Evolutionary conservation across 1,140 invertebrate genomes (phyloP).

Genomic region (Tetramorium alpestre): DNA sequence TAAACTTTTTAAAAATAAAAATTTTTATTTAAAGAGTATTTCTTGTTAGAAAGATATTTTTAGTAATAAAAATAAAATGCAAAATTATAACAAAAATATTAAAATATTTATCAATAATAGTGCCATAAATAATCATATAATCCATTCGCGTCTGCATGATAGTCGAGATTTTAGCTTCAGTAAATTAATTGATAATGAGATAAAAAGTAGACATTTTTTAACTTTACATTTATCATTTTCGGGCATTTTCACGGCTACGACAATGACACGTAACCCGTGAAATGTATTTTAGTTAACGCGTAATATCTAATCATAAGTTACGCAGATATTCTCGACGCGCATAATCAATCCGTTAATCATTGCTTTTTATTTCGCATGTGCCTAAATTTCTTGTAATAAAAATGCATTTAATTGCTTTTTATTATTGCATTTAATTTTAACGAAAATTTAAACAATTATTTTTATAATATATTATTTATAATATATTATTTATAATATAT

Average conservation of each 20-base stretch:
- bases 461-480: background rate
- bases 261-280: conserved; percentile 21
- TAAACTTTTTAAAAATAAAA: too few species aligned
- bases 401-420: background rate
- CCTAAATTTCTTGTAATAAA: background rate
- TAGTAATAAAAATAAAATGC: too few species aligned
- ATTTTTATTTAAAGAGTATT: too few species aligned
- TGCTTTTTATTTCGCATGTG: background rate
- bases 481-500: background rate
- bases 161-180: too few species aligned
- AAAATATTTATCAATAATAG: too few species aligned
- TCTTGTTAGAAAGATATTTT: too few species aligned
- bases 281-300: conserved; percentile 44
- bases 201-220: too few species aligned
- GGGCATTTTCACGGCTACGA: background rate
- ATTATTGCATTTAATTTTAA: background rate
- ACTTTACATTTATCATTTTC: too few species aligned
- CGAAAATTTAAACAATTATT: background rate
- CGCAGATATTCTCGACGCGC: conserved; percentile 31
- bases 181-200: too few species aligned
- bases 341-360: conserved; percentile 48
- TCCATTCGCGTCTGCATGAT: too few species aligned
- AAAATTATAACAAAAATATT: too few species aligned
- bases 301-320: conserved; percentile 14
- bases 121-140: too few species aligned